phyloP scores from a whole-genome alignment of 2,888 invertebrate species.

The Andricus curvator region DNA sequence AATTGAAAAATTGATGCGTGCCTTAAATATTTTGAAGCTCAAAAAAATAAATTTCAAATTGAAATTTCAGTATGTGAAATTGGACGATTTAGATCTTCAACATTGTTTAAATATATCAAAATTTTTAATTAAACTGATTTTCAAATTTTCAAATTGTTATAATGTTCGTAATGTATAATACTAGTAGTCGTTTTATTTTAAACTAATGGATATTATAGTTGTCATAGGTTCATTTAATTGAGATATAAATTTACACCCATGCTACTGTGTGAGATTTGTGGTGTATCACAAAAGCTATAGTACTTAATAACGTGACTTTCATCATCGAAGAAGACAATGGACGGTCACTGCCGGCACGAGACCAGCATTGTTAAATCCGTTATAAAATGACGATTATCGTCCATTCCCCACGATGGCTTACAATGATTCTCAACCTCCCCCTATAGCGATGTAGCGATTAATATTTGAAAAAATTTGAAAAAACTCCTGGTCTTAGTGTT shows the following conservation, averaged over 20 bases:
- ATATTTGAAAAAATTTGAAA: not conserved
- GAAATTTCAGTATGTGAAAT: no score
- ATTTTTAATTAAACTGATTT: no score
- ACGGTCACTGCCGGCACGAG: conserved; percentile 50
- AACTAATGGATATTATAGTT: no score
- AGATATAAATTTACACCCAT: not conserved
- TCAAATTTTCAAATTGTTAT: no score
- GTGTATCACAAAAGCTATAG: conserved; percentile 40
- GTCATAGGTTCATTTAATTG: not conserved
- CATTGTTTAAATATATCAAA: no score
- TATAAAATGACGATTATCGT: conserved; percentile 59
- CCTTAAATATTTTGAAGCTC: no score
- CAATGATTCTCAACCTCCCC: conserved; percentile 53
- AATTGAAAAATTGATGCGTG: no score
- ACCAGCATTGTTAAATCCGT: conserved; percentile 58
- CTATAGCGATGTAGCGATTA: conserved; percentile 44
- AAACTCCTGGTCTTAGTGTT: no score
- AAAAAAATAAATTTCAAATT: no score
- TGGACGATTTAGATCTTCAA: no score
- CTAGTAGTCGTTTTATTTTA: no score
- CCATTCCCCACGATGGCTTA: conserved; percentile 54
- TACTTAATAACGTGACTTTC: conserved; percentile 57
- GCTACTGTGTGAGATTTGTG: not conserved
- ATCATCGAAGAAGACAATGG: conserved; percentile 49
- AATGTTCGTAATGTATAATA: no score